A percentile compares a stretch with the other conserved stretches of the same genome.
phyloP scores from a whole-genome alignment of 2,888 invertebrate genomes.

The Macropis europaea region DNA sequence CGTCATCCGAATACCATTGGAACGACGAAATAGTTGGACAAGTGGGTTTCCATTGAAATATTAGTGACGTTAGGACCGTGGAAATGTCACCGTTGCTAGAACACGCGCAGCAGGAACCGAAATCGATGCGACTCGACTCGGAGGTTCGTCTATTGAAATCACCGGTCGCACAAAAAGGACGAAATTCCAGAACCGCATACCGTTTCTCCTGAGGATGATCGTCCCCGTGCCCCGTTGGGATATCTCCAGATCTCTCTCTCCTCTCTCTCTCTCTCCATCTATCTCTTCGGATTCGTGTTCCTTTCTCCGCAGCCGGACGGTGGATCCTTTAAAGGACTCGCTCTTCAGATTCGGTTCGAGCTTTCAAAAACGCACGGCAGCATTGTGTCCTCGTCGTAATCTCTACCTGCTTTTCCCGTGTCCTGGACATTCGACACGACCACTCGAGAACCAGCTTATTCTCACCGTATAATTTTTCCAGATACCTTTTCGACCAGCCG shows the following conservation, averaged over 20 bases:
- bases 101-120: slow-evolving; percentile 71
- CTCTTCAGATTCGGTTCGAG: slow-evolving; percentile 31
- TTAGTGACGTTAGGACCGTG: slow-evolving; percentile 52
- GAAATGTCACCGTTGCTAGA: slow-evolving; percentile 67
- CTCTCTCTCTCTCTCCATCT: slow-evolving; percentile 29
- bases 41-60: slow-evolving; percentile 58
- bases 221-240: slow-evolving; percentile 43
- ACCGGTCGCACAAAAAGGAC: slow-evolving; percentile 59
- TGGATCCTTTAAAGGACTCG: slow-evolving; percentile 48
- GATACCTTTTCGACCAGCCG: not conserved
- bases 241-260: slow-evolving; percentile 55
- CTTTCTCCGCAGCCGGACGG: slow-evolving; percentile 50
- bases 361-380: slow-evolving; percentile 41
- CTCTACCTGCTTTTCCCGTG: slow-evolving; percentile 60
- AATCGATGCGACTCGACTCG: slow-evolving; percentile 54
- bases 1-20: no score
- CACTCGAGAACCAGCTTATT: slow-evolving; percentile 29
- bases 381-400: slow-evolving; percentile 59
- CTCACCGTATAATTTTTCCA: slow-evolving; percentile 29
- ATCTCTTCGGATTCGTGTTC: slow-evolving; percentile 22
- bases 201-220: slow-evolving; percentile 62
- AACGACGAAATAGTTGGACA: no score
- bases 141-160: slow-evolving; percentile 68
- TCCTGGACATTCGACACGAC: slow-evolving; percentile 58
- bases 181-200: slow-evolving; percentile 67